Evolutionary conservation across 2,888 invertebrate species (phyloP), one percentile per base, ranked within the genome.

Genomic region (Pasiphila rectangulata): DNA sequence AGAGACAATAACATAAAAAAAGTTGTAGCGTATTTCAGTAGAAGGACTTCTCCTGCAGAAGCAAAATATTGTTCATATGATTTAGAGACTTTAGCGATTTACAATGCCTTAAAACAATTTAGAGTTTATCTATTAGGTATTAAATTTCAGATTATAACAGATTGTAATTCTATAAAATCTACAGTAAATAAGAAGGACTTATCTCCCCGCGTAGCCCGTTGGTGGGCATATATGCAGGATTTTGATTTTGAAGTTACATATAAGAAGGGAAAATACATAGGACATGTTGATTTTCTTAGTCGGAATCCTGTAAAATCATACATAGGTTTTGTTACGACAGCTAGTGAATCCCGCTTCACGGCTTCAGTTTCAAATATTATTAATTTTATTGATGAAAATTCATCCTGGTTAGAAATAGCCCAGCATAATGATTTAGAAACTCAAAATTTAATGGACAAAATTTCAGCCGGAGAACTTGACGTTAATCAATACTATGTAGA

Each of bases 101-200:
- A 49, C 21, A 59, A 64, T 69, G 17, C 70, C 62, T 4, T 60
- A 4, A 59, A 58, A 50, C 54, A 70, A 38, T 76, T 80, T 50
- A 48, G 75, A 23, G 58, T 65, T 0, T 80, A 76, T 34, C 24
- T 80, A 0, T 51, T 68, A 5, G 75, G 75, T 0, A 56, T 56
- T 6, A 15, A 39, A 4, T 17, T 57, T 3, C 5, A n/a, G 10
- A 21, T 44, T 6, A 9, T 44, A 4, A 63, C 59, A 0, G 63
- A 63, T 15, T 63, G 63, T 30, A 61, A 58, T 24, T 4, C 63
- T 0, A 54, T 64, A 0, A 59, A 59, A 16, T 17, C 49, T 0
- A 59, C 62, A 0, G 19, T 50, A 21, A 52, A 23, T 3, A 64
- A 64, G 51, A 58, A 38, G 7, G 60, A 64, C 25, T 2, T 62